Base-by-base conservation (phyloP, 2,797 vertebrate species). In the Gymnopithys bicolor region DNA sequence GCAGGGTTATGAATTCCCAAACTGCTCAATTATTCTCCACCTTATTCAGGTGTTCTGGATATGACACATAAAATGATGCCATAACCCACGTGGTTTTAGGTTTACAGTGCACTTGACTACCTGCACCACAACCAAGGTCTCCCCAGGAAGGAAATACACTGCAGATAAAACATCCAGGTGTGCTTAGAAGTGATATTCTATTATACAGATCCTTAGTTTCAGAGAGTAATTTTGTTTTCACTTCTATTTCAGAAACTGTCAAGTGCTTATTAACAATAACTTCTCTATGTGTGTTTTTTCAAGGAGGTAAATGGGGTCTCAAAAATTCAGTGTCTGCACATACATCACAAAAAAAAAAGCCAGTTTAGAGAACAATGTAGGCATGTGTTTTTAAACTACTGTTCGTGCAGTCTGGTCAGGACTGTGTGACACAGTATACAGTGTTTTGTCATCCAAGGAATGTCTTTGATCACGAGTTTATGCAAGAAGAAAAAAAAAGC, bases 391-490 rank as follows among this genome's bases (percentile, higher is more conserved):
- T 96, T 97, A 97, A 97, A 97, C 97, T 95, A 97, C 95, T 95
- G 95, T 97, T 94, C 91, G 60, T 77, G 90, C 96, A 95, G 73
- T 93, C 98, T 97, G 97, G 97, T 96, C 97, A 91, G 96, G 97
- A 95, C 97, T 97, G 97, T 97, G 97, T 97, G 98, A 95, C 96
- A 97, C 98, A 98, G 98, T 97, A 97, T 98, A 98, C 98, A 98
- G 97, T 98, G 97, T 98, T 98, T 98, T 98, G 98, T 98, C 98
- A 98, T 98, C 97, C 98, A 98, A 98, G 98, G 98, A 99, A 99
- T 99, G 98, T 97, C 98, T 99, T 98, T 99, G 98, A 99, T 98
- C 98, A 97, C 95, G 98, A 96, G 98, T 98, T 98, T 98, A 97
- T 98, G 97, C 98, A 98, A 96, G 97, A 94, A 95, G 90, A 81